Percentiles rank a stretch among this genome's conserved stretches.
Evolutionary conservation across 2,113 vertebrate species (phyloP).

Genomic region (Anarrhichthys ocellatus): DNA sequence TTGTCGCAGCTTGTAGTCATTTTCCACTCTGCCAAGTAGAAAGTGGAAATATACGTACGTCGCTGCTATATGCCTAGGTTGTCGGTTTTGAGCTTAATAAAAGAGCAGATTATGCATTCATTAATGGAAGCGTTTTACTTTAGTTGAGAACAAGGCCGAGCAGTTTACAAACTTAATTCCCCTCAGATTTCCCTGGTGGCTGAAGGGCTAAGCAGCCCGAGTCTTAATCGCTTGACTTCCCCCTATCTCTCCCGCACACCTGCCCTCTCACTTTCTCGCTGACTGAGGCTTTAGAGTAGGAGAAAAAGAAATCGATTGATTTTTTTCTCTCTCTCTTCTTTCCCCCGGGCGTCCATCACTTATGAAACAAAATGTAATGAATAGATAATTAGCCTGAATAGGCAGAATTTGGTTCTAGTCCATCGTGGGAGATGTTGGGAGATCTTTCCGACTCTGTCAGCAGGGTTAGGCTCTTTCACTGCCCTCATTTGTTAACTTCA

Average conservation of each 20-base stretch:
- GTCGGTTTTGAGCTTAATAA: conserved; percentile 71
- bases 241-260: conserved; percentile 77
- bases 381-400: conserved; percentile 78
- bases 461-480: conserved; percentile 65
- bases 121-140: conserved; percentile 74
- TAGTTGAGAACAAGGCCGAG: conserved; percentile 70
- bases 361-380: conserved; percentile 79
- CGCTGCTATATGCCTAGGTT: conserved; percentile 26
- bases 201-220: conserved; percentile 71
- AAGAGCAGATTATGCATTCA: conserved; percentile 73
- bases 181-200: conserved; percentile 82
- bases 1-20: conserved; percentile 11
- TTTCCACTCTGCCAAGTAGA: not conserved
- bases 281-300: conserved; percentile 60
- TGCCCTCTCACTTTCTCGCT: conserved; percentile 77
- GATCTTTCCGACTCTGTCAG: conserved; percentile 70
- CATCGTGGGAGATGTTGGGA: conserved; percentile 56
- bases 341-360: conserved; percentile 64
- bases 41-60: conserved; percentile 19
- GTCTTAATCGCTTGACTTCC: conserved; percentile 81
- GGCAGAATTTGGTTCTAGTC: conserved; percentile 70
- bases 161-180: conserved; percentile 82
- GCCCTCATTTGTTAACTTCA: conserved; percentile 60
- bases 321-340: conserved; percentile 10
- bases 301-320: conserved; percentile 51